Base-by-base conservation (phyloP, 2,888 invertebrate genomes). In the Caenorhabditis panamensis region DNA sequence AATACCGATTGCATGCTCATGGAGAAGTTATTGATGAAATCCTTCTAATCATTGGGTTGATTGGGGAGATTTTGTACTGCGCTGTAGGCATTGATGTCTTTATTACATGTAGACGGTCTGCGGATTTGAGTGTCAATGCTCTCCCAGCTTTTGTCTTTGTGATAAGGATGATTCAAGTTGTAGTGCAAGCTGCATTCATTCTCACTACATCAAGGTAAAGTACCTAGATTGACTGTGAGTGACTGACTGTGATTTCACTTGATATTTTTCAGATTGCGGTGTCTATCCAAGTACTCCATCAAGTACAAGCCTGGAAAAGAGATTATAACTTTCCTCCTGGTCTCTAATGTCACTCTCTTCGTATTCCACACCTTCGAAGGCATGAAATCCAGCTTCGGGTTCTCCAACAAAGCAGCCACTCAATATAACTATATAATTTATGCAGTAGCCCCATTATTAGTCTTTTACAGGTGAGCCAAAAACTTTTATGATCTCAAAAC, bases 11-110 rank as follows among this genome's bases (percentile, higher is more conserved):
- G 11, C 86, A 86, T 26, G 81, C 88, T 4, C 88, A 88, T 61
- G 88, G 88, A 6, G 90, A 90, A 79, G 86, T 88, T 4, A 83
- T 90, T 37, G 90, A 90, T 61, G 90, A 90, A 51, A 88, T 90
- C 49, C 78, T 90, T 20, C 79, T 90, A 1, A 83, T 88, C 51
- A 86, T 90, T 49, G 90, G 90, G 0, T 61, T 90, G 6, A 83
- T 88, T 20, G 90, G 90, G 11, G 90, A 90, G 63, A 59, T 90
- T 36, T 62, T 89, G 18, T 89, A 89, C 54, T 87, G 88, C 61
- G 79, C 78, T 11, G 80, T 85, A 24, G 85, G 83, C 18, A 82
- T 86, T 11, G 86, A 86, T 31, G 76, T 80, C 0, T 86, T 83
- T 58, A 82, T 86, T 2, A 71, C 83, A 1, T 81, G 77, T 20